Evolutionary conservation across 2,797 vertebrate species (phyloP), one percentile per base, ranked within the genome.

Genomic region (Tenualosa thibaudeaui): DNA sequence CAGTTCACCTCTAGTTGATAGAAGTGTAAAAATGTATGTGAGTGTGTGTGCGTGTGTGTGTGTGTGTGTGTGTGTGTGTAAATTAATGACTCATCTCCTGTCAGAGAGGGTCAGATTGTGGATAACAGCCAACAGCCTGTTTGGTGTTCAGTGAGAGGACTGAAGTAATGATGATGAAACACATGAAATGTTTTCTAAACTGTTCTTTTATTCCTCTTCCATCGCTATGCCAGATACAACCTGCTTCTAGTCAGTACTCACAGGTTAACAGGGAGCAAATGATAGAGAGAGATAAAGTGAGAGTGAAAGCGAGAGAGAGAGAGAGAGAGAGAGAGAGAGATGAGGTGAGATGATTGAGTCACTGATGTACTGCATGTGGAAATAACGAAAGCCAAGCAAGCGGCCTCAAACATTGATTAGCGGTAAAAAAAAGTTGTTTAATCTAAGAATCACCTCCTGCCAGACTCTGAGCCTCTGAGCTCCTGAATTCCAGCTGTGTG

Each of bases 151-250:
- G 12, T 9, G 10, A 68, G 65, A 68, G 26, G 65, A 68, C 65
- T 68, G 65, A 68, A 68, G 65, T 37, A 68, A 68, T 26, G 2
- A 1, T 68, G 65, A 68, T 68, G 65, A 68, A 68, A 68, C 65
- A 37, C 65, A 37, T 31, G 65, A 31, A 68, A 68, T 10, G 65
- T 13, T 26, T 37, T 68, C 26, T 68, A 68, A 68, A 68, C 65
- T 31, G 9, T 37, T 13, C 65, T n/a, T 68, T 68, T 68, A 26
- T 68, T 37, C 10, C n/a, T 31, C 26, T 26, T 68, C 65, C 9
- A 31, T 68, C 65, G 31, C 24, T 37, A 68, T 10, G 2, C 65
- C 65, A 68, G 26, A 15, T 26, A 10, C 26, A 65, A 65, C 60
- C 60, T 65, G n/a, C n/a, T 26, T n/a, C 26, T 12, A 26, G 26